Conservation (phyloP, 2,797 vertebrate species). For the Synaphobranchus kaupii region DNA sequence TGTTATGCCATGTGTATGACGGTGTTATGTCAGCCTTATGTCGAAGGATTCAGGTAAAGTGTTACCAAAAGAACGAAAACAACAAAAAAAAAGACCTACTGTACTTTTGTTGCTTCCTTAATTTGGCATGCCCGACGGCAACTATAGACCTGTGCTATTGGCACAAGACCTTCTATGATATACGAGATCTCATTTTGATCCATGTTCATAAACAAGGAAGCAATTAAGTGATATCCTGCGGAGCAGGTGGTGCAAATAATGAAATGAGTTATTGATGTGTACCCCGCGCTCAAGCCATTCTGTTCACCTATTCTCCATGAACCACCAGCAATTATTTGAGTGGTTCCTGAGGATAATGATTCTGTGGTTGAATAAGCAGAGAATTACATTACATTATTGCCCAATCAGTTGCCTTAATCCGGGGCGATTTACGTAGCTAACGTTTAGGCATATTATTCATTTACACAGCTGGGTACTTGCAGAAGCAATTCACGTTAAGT, state of each 20-base stretch:
- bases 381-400: neutral
- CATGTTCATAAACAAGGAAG: neutral
- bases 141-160: neutral
- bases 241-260: neutral
- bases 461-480: neutral
- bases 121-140: neutral
- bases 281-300: neutral
- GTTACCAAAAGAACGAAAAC: too few relatives aligned
- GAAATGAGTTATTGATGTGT: neutral
- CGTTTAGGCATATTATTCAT: neutral
- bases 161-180: neutral
- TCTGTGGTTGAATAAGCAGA: neutral
- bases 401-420: neutral
- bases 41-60: too few relatives aligned
- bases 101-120: neutral
- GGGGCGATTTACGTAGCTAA: neutral
- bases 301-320: neutral
- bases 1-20: too few relatives aligned
- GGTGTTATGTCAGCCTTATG: too few relatives aligned
- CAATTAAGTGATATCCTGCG: neutral
- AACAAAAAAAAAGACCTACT: neutral
- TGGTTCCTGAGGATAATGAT: neutral
- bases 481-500: neutral
- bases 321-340: neutral
- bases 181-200: neutral